A percentile compares a stretch with the other conserved stretches of the same genome.
phyloP scores from a whole-genome alignment of 2,113 vertebrate genomes.

The Origma solitaria region DNA sequence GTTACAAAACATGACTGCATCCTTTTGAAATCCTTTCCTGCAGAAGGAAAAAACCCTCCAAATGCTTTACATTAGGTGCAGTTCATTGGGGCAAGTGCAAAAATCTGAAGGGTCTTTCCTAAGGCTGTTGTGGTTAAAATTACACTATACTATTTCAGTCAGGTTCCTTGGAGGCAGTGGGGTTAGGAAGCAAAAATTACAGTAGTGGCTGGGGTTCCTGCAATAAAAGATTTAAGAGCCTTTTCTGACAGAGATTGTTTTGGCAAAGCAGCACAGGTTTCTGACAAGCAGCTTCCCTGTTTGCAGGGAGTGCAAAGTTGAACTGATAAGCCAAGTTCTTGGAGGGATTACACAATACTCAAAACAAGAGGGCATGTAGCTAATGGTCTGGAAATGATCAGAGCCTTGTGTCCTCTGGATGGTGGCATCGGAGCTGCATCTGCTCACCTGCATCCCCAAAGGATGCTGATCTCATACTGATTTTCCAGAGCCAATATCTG shows the following conservation, averaged over 20 bases:
- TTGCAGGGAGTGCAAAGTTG: conserved; percentile 50
- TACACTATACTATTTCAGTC: neutral
- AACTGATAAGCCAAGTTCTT: conserved; percentile 55
- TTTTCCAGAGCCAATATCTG: neutral
- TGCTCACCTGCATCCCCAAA: neutral
- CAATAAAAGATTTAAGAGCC: conserved; percentile 34
- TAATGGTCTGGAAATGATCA: neutral
- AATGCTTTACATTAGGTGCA: neutral
- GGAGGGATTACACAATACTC: neutral
- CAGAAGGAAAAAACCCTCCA: neutral
- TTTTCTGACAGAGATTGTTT: neutral
- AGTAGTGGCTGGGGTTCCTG: neutral
- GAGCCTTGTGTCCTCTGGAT: neutral
- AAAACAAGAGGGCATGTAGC: neutral
- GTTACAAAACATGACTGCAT: neutral
- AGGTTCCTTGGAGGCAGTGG: neutral
- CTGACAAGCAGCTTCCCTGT: conserved; percentile 49
- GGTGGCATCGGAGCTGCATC: neutral
- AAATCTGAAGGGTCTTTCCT: neutral
- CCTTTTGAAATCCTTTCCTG: neutral
- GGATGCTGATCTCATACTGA: neutral
- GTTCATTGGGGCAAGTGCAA: neutral
- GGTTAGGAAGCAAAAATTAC: neutral
- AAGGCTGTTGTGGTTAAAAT: neutral
- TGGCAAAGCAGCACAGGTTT: conserved; percentile 16